Percentiles rank a stretch among this genome's conserved stretches.
These are phyloP conservation scores for Rhabdornis inornatus DNA, from an alignment of 2,113 vertebrate genomes.

Conservation along the genomic window DNA sequence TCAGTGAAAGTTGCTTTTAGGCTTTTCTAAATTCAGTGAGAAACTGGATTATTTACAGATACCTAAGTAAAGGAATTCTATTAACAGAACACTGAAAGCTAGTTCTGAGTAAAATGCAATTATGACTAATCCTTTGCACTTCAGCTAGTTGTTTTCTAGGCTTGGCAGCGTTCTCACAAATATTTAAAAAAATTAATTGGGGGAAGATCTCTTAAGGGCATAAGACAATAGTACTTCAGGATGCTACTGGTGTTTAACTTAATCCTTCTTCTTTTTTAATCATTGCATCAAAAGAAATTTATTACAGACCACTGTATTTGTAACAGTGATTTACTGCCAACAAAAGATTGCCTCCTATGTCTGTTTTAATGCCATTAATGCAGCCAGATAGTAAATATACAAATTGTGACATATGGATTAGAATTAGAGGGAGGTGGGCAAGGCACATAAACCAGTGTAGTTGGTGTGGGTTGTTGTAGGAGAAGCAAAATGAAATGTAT, in stretches of 20 bases:
- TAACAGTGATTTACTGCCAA: not conserved
- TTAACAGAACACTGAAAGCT: conserved; percentile 2
- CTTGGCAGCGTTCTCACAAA: not conserved
- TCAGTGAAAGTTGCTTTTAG: not conserved
- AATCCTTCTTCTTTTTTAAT: not conserved
- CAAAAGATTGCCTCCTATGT: not conserved
- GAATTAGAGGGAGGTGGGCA: not conserved
- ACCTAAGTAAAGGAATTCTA: not conserved
- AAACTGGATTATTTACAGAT: conserved; percentile 5
- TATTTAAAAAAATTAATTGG: not conserved
- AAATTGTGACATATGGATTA: not conserved
- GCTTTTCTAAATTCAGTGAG: not conserved
- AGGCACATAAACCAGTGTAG: not conserved
- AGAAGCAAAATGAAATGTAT: not conserved
- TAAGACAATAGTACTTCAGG: not conserved
- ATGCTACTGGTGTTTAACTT: not conserved
- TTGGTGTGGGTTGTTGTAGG: not conserved
- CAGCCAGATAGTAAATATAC: not conserved
- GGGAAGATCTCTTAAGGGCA: not conserved
- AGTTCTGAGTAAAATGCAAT: conserved; percentile 2
- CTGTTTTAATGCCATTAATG: not conserved
- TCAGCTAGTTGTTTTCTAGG: conserved; percentile 3
- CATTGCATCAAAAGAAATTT: not conserved
- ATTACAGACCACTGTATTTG: not conserved
- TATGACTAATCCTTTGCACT: conserved; percentile 2